phyloP scores from a whole-genome alignment of 2,888 invertebrate genomes.

The Luffia ferchaultella region DNA sequence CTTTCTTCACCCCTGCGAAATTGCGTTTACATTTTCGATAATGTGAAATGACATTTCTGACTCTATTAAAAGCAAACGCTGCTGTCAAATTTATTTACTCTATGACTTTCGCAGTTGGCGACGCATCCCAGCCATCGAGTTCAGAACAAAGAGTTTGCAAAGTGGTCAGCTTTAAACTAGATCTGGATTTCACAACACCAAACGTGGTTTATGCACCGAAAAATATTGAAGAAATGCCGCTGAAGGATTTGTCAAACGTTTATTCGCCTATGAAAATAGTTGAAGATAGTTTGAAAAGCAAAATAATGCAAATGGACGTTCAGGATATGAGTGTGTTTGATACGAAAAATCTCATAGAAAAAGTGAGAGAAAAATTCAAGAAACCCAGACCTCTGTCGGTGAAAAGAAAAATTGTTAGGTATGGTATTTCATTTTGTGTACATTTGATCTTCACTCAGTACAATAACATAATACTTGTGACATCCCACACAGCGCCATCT shows the following conservation, averaged over 20 bases:
- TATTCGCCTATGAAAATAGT: constrained; percentile 35
- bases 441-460: too few species aligned
- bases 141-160: constrained; percentile 7
- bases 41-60: too few species aligned
- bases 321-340: constrained; percentile 17
- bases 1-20: too few species aligned
- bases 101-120: too few species aligned
- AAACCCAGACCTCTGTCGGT: constrained; percentile 38
- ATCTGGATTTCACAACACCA: constrained; percentile 33
- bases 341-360: constrained; percentile 18
- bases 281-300: constrained; percentile 26
- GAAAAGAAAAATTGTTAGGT: constrained; percentile 40
- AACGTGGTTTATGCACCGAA: not conserved
- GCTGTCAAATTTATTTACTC: too few species aligned
- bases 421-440: too few species aligned
- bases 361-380: constrained; percentile 24
- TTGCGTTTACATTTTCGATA: too few species aligned
- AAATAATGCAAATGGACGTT: constrained; percentile 11
- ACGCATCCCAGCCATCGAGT: not conserved
- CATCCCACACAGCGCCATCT: too few species aligned
- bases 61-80: too few species aligned
- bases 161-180: constrained; percentile 22
- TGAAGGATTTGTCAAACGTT: constrained; percentile 9
- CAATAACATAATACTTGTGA: too few species aligned
- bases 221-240: not conserved